Evolutionary conservation across 1,140 invertebrate species (phyloP).

Genomic region (Eriocheir sinensis): DNA sequence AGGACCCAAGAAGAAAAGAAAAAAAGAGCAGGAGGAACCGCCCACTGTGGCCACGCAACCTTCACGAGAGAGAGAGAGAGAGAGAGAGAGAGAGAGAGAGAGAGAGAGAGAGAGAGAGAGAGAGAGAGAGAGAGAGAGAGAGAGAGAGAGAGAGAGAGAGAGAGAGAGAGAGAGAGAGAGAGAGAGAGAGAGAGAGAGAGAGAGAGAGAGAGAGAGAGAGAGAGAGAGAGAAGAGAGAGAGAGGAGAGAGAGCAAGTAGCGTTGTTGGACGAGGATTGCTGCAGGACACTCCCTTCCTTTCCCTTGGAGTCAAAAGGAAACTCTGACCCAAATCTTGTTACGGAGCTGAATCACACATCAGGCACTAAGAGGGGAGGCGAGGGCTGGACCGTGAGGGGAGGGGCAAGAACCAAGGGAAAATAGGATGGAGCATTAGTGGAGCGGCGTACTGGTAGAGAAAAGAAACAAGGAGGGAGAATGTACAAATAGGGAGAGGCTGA

Average conservation of each 20-base stretch:
- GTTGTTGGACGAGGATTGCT: not conserved
- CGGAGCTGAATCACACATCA: constrained; percentile 24
- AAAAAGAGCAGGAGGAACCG: not conserved
- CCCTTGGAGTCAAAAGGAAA: not conserved
- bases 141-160: not conserved
- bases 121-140: too few relatives aligned
- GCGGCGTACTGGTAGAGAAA: too few relatives aligned
- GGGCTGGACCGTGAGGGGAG: not conserved
- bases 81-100: too few relatives aligned
- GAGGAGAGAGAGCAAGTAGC: not conserved
- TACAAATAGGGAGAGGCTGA: too few relatives aligned
- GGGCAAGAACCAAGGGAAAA: not conserved
- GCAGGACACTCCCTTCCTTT: not conserved
- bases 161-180: constrained; percentile 16
- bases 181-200: constrained; percentile 18
- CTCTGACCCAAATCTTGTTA: constrained; percentile 4
- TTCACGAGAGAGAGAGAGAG: too few relatives aligned
- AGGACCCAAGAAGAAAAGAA: not conserved
- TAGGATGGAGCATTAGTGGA: too few relatives aligned
- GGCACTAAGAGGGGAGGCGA: not conserved
- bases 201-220: not conserved
- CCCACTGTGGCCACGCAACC: not conserved
- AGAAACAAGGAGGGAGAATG: too few relatives aligned
- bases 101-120: constrained; percentile 13
- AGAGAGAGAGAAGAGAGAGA: too few relatives aligned